Evolutionary conservation across 2,888 invertebrate genomes (phyloP), one percentile per base, ranked within the genome.

Genomic region (Eupithecia subumbrata): DNA sequence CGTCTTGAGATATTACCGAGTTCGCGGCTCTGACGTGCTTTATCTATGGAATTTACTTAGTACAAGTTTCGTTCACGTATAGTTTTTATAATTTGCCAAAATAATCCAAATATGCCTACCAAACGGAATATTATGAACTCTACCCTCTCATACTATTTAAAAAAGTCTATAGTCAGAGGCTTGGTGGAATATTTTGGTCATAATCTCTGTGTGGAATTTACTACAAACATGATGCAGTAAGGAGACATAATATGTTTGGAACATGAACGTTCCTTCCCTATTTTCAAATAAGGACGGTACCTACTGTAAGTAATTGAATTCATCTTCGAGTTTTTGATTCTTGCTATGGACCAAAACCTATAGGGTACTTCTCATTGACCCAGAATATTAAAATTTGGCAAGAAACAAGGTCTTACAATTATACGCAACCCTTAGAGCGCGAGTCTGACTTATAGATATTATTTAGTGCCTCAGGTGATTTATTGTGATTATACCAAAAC

Each of bases 1-100:
- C 84, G 86, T 88, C 90, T 87, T 89, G 89, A 90, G 87, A 90
- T 90, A 90, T 89, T 90, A 87, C 87, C 84, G 84, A 84, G 84
- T 86, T 85, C 81, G 81, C 84, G 82, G 80, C 83, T 84, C 85
- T 87, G 88, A 89, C 89, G 88, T 86, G 84, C 85, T 84, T 84
- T 85, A 85, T 84, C 79, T 82, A 71, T 80, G 76, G 76, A 81
- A 79, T 82, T 76, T 81, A 56, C 52, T 22, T 56, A 56, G 22
- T 22, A 48, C 48, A 56, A 56, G 22, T 56, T n/a, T 22, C 3
- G 22, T 56, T 56, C 1, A 22, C n/a, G 9, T 9, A 52, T 56
- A 12, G 60, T 60, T 60, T 60, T 60, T 60, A 11, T 60, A 11
- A 60, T 25, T 56, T 12, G 25, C 22, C 14, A 25, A 60, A 60